A percentile compares a stretch with the other conserved stretches of the same genome.
Evolutionary conservation across 2,888 invertebrate species (phyloP).

Genomic region (Dryomyza anilis): DNA sequence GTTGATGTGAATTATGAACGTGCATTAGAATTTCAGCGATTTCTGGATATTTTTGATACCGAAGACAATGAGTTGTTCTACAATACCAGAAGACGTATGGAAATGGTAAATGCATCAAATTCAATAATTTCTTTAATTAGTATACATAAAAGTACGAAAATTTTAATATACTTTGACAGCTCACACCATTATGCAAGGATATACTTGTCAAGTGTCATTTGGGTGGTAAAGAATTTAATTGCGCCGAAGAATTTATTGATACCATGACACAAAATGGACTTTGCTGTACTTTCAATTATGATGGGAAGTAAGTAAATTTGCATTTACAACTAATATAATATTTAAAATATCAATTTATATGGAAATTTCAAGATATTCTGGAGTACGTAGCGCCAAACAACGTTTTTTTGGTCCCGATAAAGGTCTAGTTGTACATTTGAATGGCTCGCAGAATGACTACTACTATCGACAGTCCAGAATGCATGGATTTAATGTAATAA

Average conservation of each 20-base stretch:
- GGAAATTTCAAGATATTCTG: constrained; percentile 34
- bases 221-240: constrained; percentile 48
- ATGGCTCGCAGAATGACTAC: constrained; percentile 66
- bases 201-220: constrained; percentile 56
- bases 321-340: not conserved
- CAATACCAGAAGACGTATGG: constrained; percentile 45
- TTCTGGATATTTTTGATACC: constrained; percentile 48
- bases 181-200: constrained; percentile 60
- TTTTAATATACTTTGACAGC: constrained; percentile 40
- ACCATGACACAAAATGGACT: constrained; percentile 60
- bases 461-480: constrained; percentile 63
- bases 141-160: no score
- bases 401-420: constrained; percentile 36
- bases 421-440: constrained; percentile 65
- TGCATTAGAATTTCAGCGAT: constrained; percentile 48
- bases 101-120: no score
- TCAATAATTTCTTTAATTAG: no score
- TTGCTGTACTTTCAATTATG: constrained; percentile 63
- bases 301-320: constrained; percentile 40
- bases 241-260: constrained; percentile 51
- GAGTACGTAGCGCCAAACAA: constrained; percentile 34
- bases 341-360: not conserved
- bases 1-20: constrained; percentile 41
- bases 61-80: constrained; percentile 48
- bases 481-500: constrained; percentile 67